A percentile compares a stretch with the other conserved stretches of the same genome.
Evolutionary conservation across 2,888 invertebrate species (phyloP).

Genomic region (Cryptus armator): DNA sequence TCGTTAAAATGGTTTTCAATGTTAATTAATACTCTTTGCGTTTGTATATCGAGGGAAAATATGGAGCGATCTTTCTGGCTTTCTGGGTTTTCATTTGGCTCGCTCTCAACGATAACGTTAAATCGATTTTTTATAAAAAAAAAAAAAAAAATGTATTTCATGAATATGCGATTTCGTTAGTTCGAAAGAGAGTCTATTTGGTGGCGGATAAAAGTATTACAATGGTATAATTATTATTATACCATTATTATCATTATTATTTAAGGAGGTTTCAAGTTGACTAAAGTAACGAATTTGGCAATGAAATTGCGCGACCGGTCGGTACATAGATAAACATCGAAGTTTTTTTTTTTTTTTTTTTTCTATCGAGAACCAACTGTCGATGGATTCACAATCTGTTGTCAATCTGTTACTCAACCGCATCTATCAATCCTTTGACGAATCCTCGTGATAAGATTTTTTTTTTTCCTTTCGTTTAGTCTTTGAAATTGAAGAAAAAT

Average conservation of each 20-base stretch:
- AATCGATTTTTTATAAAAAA: slow-evolving; percentile 10
- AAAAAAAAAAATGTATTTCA: slow-evolving; percentile 22
- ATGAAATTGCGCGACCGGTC: slow-evolving; percentile 4
- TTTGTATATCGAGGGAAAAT: slow-evolving; percentile 54
- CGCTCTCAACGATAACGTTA: slow-evolving; percentile 33
- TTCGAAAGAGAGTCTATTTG: slow-evolving; percentile 31
- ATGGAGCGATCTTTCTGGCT: slow-evolving; percentile 21
- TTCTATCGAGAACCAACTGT: slow-evolving; percentile 8
- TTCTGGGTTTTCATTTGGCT: slow-evolving; percentile 34
- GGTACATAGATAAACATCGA: neutral
- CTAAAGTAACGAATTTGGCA: slow-evolving; percentile 10
- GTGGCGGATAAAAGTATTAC: slow-evolving; percentile 4
- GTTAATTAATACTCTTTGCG: slow-evolving; percentile 20
- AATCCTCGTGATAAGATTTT: slow-evolving; percentile 4
- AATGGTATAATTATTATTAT: neutral
- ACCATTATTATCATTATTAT: neutral
- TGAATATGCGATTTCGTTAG: slow-evolving; percentile 28
- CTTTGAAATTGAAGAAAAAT: slow-evolving; percentile 20
- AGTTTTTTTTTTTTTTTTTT: slow-evolving; percentile 1
- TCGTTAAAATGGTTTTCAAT: slow-evolving; percentile 27
- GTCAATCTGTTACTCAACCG: neutral
- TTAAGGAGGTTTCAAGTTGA: neutral
- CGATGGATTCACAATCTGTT: neutral
- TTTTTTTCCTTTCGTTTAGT: slow-evolving; percentile 15
- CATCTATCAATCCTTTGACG: neutral